Percentiles rank a stretch among this genome's conserved stretches.
phyloP scores from a whole-genome alignment of 2,113 vertebrate genomes.

The Lamprotornis superbus region DNA sequence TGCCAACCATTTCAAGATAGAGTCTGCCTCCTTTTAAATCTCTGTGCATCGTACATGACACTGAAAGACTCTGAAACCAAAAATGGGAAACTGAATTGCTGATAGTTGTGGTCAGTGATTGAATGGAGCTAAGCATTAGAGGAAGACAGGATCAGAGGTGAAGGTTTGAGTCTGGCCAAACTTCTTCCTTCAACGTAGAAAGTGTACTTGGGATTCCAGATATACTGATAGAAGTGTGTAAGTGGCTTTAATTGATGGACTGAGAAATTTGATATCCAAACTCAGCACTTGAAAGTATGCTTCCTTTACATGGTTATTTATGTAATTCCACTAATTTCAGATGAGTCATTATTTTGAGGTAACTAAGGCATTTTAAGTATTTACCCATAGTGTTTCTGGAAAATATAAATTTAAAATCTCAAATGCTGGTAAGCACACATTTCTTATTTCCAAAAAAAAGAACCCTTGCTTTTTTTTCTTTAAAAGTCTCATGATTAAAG shows the following conservation, averaged over 20 bases:
- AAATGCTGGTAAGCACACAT: background rate
- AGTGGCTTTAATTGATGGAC: background rate
- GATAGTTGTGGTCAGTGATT: background rate
- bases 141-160: background rate
- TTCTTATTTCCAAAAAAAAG: background rate
- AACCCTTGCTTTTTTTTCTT: rapidly evolving
- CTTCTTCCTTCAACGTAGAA: background rate
- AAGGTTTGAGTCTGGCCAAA: background rate
- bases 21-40: background rate
- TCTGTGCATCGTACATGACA: background rate
- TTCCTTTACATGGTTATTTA: background rate
- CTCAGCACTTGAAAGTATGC: background rate
- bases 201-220: background rate
- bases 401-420: background rate
- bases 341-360: background rate
- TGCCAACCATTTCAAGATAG: background rate
- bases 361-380: background rate
- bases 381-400: background rate
- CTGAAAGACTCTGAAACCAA: background rate
- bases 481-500: background rate
- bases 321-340: background rate
- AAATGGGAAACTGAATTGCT: background rate
- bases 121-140: background rate
- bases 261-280: background rate
- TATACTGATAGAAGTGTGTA: background rate